These are phyloP conservation scores for Tokudaia tokunoshimensis DNA, from an alignment of 2,797 vertebrate species.

Conservation along the genomic window DNA sequence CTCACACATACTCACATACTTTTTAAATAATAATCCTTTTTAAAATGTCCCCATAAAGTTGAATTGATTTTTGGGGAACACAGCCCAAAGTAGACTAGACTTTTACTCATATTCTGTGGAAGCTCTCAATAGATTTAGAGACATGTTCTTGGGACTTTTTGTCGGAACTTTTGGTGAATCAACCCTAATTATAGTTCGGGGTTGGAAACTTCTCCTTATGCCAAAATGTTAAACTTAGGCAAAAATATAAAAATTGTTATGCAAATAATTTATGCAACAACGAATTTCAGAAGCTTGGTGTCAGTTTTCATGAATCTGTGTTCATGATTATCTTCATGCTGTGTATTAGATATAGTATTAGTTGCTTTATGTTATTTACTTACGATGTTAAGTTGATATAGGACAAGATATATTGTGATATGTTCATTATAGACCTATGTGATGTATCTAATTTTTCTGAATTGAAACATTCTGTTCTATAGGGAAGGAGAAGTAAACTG, in stretches of 20 bases:
- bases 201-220: background rate
- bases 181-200: slow-evolving; percentile 45
- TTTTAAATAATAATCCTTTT: background rate
- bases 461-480: background rate
- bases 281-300: slow-evolving; percentile 40
- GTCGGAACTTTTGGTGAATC: background rate
- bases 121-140: background rate
- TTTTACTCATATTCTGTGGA: background rate
- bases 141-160: background rate
- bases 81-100: background rate
- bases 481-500: background rate
- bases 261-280: slow-evolving; percentile 31
- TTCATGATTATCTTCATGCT: background rate
- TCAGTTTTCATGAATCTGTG: slow-evolving; percentile 47
- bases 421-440: background rate
- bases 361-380: background rate
- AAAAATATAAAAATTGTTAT: slow-evolving; percentile 29
- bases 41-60: background rate
- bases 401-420: background rate
- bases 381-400: background rate
- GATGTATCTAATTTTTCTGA: background rate
- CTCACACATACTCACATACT: background rate
- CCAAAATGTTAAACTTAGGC: slow-evolving; percentile 7
- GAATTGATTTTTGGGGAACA: background rate
- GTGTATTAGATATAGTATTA: background rate